These are phyloP conservation scores for Achroia grisella DNA, from an alignment of 1,140 invertebrate species.

Conservation along the genomic window DNA sequence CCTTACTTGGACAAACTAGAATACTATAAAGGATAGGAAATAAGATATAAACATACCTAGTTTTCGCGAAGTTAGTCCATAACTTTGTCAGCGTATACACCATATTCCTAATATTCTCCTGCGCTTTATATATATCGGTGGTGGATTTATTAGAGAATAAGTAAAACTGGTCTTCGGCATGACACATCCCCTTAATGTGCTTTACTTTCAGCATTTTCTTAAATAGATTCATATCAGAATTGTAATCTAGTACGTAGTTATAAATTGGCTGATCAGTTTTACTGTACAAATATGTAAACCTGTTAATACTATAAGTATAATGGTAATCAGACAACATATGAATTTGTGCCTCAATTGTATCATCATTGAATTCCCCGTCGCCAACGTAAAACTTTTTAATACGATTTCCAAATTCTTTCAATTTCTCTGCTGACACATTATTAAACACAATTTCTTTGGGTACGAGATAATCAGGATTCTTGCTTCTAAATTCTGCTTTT, in stretches of 20 bases:
- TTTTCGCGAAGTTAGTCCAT: constrained; percentile 64
- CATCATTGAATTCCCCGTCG: constrained; percentile 16
- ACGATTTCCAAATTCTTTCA: constrained; percentile 14
- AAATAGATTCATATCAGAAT: constrained; percentile 28
- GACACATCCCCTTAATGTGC: constrained; percentile 32
- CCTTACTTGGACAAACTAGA: no score
- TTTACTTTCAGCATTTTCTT: constrained; percentile 16
- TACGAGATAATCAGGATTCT: constrained; percentile 24
- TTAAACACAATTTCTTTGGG: constrained; percentile 38
- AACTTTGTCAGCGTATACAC: constrained; percentile 46
- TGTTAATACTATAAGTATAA: constrained; percentile 3
- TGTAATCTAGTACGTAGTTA: constrained; percentile 43
- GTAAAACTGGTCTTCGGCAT: constrained; percentile 60
- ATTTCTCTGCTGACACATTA: constrained; percentile 16
- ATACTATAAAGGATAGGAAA: background rate
- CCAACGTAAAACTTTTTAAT: constrained; percentile 32
- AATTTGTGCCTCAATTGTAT: constrained; percentile 1
- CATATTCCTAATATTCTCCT: constrained; percentile 6
- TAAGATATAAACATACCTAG: constrained; percentile 28
- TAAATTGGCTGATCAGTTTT: constrained; percentile 43
- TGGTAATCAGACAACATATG: no score
- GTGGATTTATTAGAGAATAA: constrained; percentile 36
- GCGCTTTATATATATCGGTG: constrained; percentile 6
- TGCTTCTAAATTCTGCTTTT: constrained; percentile 31
- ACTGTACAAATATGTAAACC: constrained; percentile 32